These are phyloP conservation scores for Symphodus melops DNA, from an alignment of 2,113 vertebrate species.

Conservation along the genomic window DNA sequence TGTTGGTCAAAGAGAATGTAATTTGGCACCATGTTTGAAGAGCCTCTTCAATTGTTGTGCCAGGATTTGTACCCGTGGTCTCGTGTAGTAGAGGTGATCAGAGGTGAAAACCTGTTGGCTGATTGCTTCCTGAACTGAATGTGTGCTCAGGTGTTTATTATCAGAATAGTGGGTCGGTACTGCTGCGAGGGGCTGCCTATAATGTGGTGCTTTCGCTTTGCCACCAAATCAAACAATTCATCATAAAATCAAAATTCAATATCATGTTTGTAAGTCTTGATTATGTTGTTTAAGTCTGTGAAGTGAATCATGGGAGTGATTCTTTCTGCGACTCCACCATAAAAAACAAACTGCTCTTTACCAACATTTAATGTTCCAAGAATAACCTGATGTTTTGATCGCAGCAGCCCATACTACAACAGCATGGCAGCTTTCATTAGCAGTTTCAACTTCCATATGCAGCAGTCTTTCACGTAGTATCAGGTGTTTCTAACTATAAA, in stretches of 20 bases:
- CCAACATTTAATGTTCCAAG: no score
- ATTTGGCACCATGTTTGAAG: conserved; percentile 69
- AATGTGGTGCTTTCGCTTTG: conserved; percentile 9
- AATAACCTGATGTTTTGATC: no score
- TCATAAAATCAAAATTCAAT: not conserved
- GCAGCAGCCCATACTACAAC: no score
- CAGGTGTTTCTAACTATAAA: no score
- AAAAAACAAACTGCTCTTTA: no score
- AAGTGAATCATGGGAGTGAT: no score
- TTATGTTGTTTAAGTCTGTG: not conserved
- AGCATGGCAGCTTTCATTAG: no score
- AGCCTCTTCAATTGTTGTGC: conserved; percentile 68
- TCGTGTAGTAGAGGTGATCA: conserved; percentile 44
- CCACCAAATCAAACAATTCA: conserved; percentile 15
- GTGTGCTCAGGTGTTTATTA: conserved; percentile 49
- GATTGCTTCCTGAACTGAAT: conserved; percentile 42
- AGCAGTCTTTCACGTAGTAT: no score
- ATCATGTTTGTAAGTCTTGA: conserved; percentile 7
- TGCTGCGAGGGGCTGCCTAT: conserved; percentile 14
- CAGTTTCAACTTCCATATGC: no score
- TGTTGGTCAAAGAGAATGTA: conserved; percentile 60
- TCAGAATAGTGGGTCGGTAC: conserved; percentile 15
- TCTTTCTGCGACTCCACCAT: no score
- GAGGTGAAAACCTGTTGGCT: conserved; percentile 29
- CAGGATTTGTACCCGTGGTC: conserved; percentile 43